Evolutionary conservation across 2,113 vertebrate genomes (phyloP).

Genomic region (Neofelis nebulosa): DNA sequence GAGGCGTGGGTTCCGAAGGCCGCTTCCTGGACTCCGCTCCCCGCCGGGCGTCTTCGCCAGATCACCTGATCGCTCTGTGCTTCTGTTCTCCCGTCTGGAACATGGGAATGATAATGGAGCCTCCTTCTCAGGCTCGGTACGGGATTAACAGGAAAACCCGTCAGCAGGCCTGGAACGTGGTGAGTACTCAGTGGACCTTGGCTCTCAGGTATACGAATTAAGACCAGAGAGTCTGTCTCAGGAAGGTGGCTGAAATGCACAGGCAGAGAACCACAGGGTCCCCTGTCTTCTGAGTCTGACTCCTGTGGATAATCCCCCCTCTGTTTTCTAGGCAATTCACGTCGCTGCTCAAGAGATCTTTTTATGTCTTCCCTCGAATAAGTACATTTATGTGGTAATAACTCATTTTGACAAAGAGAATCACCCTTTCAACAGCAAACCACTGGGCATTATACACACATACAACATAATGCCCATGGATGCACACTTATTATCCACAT

Average conservation of each 20-base stretch:
- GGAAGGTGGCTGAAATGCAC: background rate
- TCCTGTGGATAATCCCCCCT: accelerated
- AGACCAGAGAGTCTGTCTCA: too few relatives aligned
- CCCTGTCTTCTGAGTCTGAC: background rate
- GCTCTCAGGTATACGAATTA: accelerated
- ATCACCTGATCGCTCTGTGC: background rate
- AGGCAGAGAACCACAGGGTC: accelerated
- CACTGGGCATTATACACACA: background rate
- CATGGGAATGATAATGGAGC: background rate
- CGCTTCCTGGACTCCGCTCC: background rate
- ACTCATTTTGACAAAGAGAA: background rate
- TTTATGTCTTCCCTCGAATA: background rate
- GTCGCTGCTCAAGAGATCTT: background rate
- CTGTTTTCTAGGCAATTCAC: too few relatives aligned
- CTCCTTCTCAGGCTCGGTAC: background rate
- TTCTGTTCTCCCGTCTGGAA: background rate
- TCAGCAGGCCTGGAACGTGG: background rate
- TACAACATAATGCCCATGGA: background rate
- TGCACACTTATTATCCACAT: too few relatives aligned
- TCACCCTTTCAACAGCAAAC: background rate
- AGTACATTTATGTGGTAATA: background rate
- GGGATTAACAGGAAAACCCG: accelerated
- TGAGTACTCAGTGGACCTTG: accelerated
- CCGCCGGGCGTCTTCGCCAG: background rate
- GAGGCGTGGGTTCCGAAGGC: background rate